Percentiles rank a stretch among this genome's conserved stretches.
Conservation (phyloP, 2,113 vertebrate genomes). For the Rhea americana region DNA sequence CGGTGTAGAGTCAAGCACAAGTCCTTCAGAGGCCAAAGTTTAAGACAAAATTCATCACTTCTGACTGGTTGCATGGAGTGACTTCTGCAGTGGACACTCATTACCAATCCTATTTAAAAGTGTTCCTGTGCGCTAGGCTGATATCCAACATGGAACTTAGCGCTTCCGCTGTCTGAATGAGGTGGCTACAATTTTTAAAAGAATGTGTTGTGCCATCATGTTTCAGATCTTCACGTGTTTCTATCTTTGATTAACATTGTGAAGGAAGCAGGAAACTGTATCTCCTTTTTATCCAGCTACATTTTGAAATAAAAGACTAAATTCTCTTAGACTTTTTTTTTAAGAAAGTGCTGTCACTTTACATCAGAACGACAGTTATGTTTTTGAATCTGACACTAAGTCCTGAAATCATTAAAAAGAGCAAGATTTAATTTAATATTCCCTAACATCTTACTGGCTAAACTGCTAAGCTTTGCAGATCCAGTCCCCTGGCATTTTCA, state of each 20-base stretch:
- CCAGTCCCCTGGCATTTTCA: not conserved
- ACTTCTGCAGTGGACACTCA: not conserved
- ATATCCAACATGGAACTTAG: not conserved
- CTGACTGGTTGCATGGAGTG: not conserved
- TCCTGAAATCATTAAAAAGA: not conserved
- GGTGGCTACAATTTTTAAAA: not conserved
- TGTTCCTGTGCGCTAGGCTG: not conserved
- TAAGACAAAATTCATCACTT: not conserved
- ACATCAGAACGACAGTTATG: not conserved
- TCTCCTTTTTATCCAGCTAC: not conserved
- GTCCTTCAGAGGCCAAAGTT: not conserved
- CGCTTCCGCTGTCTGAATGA: not conserved
- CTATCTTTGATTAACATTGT: not conserved
- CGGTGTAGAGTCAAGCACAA: not conserved
- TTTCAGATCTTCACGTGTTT: not conserved
- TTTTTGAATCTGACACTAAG: not conserved
- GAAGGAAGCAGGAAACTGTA: not conserved
- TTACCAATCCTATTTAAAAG: not conserved
- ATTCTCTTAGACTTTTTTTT: not conserved
- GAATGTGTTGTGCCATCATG: not conserved
- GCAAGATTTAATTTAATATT: not conserved
- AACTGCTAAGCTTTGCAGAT: not conserved
- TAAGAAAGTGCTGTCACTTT: not conserved
- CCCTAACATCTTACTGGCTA: not conserved
- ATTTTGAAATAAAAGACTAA: not conserved